These are phyloP conservation scores for Scaptomyza montana DNA, from an alignment of 1,140 invertebrate genomes.

Conservation along the genomic window DNA sequence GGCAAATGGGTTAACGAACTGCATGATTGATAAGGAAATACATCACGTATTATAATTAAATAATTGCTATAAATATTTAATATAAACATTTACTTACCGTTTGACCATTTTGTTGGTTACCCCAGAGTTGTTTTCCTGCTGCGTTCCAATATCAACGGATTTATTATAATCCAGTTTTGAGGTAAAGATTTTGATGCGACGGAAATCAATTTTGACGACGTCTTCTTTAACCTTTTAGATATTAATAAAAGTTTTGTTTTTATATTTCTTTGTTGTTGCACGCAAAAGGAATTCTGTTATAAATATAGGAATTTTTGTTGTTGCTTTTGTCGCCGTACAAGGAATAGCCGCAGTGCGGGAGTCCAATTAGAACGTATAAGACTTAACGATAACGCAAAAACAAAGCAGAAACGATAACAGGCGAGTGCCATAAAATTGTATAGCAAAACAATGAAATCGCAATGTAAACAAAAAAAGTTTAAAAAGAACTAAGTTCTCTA, in stretches of 20 bases:
- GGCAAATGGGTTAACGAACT: constrained; percentile 66
- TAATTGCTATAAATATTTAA: constrained; percentile 3
- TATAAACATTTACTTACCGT: constrained; percentile 65
- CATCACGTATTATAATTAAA: neutral
- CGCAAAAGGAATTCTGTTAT: neutral
- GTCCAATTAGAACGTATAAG: constrained; percentile 39
- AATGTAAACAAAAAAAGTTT: constrained; percentile 20
- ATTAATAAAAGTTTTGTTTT: constrained; percentile 16
- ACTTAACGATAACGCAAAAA: constrained; percentile 23
- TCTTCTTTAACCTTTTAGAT: constrained; percentile 51
- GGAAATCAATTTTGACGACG: constrained; percentile 80
- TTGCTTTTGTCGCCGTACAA: constrained; percentile 2
- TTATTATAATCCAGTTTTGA: constrained; percentile 84
- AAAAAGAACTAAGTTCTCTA: constrained; percentile 7
- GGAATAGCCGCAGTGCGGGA: constrained; percentile 7
- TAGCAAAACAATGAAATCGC: constrained; percentile 23
- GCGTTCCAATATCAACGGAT: constrained; percentile 83
- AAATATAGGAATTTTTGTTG: neutral
- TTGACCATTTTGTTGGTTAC: constrained; percentile 84
- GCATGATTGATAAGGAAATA: constrained; percentile 26
- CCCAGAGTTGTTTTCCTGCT: constrained; percentile 83
- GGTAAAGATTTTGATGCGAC: constrained; percentile 82
- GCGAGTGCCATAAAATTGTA: constrained; percentile 22
- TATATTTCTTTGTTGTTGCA: constrained; percentile 23
- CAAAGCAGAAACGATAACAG: constrained; percentile 28